Evolutionary conservation across 2,797 vertebrate genomes (phyloP).

Genomic region (Basileuterus tristriatus): DNA sequence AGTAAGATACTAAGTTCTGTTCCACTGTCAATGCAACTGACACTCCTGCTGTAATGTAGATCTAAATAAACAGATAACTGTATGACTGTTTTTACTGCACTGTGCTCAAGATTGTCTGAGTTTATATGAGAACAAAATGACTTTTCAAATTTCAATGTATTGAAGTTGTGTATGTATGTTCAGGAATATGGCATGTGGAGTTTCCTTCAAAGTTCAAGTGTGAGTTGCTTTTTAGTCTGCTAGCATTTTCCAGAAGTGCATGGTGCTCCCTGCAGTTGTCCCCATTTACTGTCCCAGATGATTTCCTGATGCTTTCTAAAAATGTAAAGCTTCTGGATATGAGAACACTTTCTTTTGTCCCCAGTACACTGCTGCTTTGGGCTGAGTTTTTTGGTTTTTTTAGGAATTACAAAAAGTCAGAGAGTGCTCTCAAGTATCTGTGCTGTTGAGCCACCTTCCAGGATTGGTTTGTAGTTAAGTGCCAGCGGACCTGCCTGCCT

Average conservation of each 20-base stretch:
- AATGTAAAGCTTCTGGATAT: not conserved
- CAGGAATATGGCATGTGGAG: not conserved
- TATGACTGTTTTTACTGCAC: not conserved
- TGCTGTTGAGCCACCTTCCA: not conserved
- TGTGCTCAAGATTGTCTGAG: not conserved
- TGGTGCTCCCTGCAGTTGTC: not conserved
- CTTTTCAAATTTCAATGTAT: not conserved
- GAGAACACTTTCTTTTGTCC: not conserved
- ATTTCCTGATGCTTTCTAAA: not conserved
- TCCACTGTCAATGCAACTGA: not conserved
- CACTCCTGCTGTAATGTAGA: not conserved
- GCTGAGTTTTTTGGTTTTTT: not conserved
- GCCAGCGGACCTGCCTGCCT: not conserved
- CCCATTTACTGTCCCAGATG: not conserved
- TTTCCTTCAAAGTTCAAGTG: not conserved
- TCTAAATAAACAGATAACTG: not conserved
- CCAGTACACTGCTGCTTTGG: not conserved
- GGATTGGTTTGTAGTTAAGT: not conserved
- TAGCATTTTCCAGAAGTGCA: not conserved
- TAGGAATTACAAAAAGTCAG: not conserved
- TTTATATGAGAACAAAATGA: not conserved
- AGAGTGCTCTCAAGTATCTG: not conserved
- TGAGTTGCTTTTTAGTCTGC: not conserved
- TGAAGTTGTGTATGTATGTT: not conserved
- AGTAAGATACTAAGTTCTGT: not conserved